These are phyloP conservation scores for Oplegnathus fasciatus DNA, from an alignment of 2,113 vertebrate species.

Conservation along the genomic window DNA sequence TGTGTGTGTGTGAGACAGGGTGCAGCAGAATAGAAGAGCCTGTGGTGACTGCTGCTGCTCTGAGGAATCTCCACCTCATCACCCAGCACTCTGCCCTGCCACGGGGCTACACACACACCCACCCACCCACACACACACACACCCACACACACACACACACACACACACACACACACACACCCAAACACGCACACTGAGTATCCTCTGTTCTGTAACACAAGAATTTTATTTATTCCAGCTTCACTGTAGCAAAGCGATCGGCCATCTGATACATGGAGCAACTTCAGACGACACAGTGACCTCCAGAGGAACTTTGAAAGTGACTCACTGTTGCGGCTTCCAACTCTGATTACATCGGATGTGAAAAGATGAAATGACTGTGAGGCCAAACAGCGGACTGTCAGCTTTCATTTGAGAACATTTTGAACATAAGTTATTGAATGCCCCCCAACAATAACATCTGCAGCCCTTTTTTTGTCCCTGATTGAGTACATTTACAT, in stretches of 20 bases:
- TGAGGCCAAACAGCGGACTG: constrained; percentile 64
- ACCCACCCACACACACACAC: constrained; percentile 28
- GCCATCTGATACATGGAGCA: constrained; percentile 18
- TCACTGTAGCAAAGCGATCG: constrained; percentile 17
- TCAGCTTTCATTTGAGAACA: constrained; percentile 58
- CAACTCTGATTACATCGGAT: constrained; percentile 60
- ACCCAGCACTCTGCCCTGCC: constrained; percentile 49
- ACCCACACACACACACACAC: constrained; percentile 10
- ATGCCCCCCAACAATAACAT: constrained; percentile 36
- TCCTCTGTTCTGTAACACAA: constrained; percentile 15
- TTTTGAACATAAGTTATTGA: constrained; percentile 25
- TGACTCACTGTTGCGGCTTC: constrained; percentile 56
- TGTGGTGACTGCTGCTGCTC: constrained; percentile 75
- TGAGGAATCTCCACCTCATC: constrained; percentile 69
- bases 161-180: constrained; percentile 27
- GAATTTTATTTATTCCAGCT: constrained; percentile 30
- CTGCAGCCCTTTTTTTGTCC: constrained; percentile 5
- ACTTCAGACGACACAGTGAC: constrained; percentile 49
- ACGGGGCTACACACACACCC: not conserved
- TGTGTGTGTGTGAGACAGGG: constrained; percentile 12
- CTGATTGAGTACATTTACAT: constrained; percentile 8
- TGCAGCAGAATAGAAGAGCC: constrained; percentile 64
- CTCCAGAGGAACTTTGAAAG: constrained; percentile 65
- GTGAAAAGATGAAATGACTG: constrained; percentile 55
- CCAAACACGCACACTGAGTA: not conserved